These are phyloP conservation scores for Archilochus colubris DNA, from an alignment of 2,113 vertebrate species.

Conservation along the genomic window DNA sequence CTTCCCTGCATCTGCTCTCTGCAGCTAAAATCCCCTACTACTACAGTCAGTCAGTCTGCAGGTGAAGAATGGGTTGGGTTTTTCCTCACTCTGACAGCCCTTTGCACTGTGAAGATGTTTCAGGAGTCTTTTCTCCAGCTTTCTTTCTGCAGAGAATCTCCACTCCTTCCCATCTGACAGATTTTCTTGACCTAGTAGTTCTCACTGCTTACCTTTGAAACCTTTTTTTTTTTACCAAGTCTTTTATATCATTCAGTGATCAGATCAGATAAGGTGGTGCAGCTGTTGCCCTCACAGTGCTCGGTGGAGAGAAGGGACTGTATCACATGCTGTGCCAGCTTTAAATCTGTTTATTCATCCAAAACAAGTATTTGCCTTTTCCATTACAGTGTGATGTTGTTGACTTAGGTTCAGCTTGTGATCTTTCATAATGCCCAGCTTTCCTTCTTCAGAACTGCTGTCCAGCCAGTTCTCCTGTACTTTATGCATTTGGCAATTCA, in stretches of 20 bases:
- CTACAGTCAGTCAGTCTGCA: not conserved
- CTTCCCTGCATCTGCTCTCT: not conserved
- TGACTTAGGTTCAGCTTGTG: not conserved
- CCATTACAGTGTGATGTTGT: not conserved
- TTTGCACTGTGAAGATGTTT: not conserved
- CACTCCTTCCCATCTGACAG: not conserved
- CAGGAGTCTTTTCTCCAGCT: accelerated
- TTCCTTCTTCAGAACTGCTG: not conserved
- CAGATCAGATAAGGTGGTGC: not conserved
- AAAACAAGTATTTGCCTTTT: not conserved
- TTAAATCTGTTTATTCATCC: not conserved
- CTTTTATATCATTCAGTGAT: not conserved
- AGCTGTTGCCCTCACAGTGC: not conserved
- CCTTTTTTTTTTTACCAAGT: accelerated
- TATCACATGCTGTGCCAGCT: not conserved
- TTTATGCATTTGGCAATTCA: not conserved
- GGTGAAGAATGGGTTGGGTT: not conserved
- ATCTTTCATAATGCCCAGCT: not conserved
- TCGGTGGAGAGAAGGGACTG: not conserved
- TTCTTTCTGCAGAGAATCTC: not conserved
- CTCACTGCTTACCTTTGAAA: not conserved
- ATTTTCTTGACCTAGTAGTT: not conserved
- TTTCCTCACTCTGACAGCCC: not conserved
- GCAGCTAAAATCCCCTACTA: not conserved
- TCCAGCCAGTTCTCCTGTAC: not conserved